phyloP scores from a whole-genome alignment of 2,888 invertebrate genomes.

The Stenoptilia bipunctidactyla region DNA sequence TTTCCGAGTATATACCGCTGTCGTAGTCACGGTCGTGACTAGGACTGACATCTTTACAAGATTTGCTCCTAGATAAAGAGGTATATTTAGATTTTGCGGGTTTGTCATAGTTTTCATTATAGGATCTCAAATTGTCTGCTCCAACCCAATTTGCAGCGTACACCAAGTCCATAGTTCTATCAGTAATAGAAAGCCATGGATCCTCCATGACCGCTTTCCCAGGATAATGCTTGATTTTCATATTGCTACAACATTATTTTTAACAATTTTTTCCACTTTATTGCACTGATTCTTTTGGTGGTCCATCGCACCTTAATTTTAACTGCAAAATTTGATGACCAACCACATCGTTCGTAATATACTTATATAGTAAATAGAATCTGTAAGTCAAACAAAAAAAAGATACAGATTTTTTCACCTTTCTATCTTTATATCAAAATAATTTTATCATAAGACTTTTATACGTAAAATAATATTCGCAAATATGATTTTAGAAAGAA shows the following conservation, averaged over 20 bases:
- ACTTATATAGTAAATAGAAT: too few relatives aligned
- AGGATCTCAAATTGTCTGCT: slow-evolving; percentile 68
- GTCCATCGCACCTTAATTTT: slow-evolving; percentile 12
- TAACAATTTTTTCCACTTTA: neutral
- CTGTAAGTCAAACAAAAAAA: too few relatives aligned
- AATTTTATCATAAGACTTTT: too few relatives aligned
- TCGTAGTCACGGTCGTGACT: slow-evolving; percentile 38
- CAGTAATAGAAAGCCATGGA: slow-evolving; percentile 75
- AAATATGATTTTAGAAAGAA: too few relatives aligned
- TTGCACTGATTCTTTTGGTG: too few relatives aligned
- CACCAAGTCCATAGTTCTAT: slow-evolving; percentile 79
- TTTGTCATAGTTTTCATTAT: slow-evolving; percentile 41
- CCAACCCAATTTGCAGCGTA: slow-evolving; percentile 91
- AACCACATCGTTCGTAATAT: too few relatives aligned
- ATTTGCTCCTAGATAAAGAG: slow-evolving; percentile 63
- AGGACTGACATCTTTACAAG: slow-evolving; percentile 56
- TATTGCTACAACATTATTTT: slow-evolving; percentile 35
- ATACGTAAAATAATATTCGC: too few relatives aligned
- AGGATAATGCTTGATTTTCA: slow-evolving; percentile 89
- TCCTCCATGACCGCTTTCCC: slow-evolving; percentile 87
- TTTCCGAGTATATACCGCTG: slow-evolving; percentile 39
- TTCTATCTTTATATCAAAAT: too few relatives aligned
- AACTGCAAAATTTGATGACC: slow-evolving; percentile 7
- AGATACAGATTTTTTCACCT: too few relatives aligned
- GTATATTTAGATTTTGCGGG: slow-evolving; percentile 47